A percentile compares a stretch with the other conserved stretches of the same genome.
Conservation (phyloP, 2,113 vertebrate genomes). For the Struthidea cinerea region DNA sequence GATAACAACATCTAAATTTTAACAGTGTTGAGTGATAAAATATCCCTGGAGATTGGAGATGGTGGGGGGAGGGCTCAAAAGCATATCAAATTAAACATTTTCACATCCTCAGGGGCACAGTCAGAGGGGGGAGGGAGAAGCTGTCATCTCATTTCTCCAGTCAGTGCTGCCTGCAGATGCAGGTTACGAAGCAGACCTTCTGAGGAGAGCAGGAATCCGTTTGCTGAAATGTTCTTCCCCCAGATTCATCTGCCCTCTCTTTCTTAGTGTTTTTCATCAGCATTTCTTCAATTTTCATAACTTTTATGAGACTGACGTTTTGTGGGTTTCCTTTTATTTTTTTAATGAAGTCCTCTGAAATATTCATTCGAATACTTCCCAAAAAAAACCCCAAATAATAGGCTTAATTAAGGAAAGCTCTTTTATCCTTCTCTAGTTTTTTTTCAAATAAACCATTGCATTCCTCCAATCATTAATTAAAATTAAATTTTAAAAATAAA, state of each 20-base stretch:
- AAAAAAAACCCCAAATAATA: neutral
- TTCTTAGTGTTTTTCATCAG: neutral
- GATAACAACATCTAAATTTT: constrained; percentile 10
- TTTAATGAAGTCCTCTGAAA: neutral
- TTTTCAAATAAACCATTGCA: neutral
- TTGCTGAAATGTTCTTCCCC: neutral
- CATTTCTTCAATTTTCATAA: neutral
- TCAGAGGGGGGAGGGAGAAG: neutral
- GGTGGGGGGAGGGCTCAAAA: neutral
- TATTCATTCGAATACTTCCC: neutral
- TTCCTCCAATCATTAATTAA: neutral
- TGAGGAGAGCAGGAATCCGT: neutral
- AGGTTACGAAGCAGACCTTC: neutral
- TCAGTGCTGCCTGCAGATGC: neutral
- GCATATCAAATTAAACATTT: constrained; percentile 44
- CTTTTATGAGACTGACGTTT: neutral
- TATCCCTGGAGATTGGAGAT: neutral
- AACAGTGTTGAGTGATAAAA: constrained; percentile 16
- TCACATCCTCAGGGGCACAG: neutral
- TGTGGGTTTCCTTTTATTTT: neutral
- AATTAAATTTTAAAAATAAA: neutral
- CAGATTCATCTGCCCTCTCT: neutral
- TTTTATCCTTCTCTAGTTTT: neutral
- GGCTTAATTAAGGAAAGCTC: neutral
- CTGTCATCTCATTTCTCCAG: constrained; percentile 26